A percentile compares a stretch with the other conserved stretches of the same genome.
Evolutionary conservation across 2,888 invertebrate genomes (phyloP).

Genomic region (Rhaphigaster nebulosa): DNA sequence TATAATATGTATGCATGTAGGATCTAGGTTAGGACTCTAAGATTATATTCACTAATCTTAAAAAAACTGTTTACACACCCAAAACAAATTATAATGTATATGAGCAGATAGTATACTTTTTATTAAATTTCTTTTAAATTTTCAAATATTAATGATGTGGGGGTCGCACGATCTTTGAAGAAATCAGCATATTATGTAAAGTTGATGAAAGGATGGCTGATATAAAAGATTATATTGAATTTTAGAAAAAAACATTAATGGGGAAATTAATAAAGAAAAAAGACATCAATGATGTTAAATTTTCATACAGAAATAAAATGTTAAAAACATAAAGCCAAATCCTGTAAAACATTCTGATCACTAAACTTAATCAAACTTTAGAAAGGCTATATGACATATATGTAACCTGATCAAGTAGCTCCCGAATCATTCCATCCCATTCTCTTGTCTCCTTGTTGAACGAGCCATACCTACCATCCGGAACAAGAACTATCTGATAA

Average conservation of each 20-base stretch:
- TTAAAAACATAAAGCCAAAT: neutral
- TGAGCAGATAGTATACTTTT: neutral
- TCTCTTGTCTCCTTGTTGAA: constrained; percentile 85
- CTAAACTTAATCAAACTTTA: neutral
- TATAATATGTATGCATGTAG: too few species aligned
- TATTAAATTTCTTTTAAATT: neutral
- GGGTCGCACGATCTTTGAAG: neutral
- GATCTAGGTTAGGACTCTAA: too few species aligned
- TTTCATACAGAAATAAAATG: neutral
- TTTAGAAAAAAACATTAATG: neutral
- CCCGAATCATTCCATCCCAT: constrained; percentile 93
- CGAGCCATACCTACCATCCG: constrained; percentile 88
- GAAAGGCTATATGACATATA: neutral
- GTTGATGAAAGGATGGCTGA: neutral
- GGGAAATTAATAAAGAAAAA: neutral
- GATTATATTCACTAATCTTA: neutral
- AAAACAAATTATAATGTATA: neutral
- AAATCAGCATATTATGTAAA: neutral
- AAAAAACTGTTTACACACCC: neutral
- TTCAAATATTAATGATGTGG: neutral
- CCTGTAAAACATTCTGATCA: neutral
- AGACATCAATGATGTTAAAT: neutral
- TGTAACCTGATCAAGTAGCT: constrained; percentile 81
- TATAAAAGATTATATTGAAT: neutral
- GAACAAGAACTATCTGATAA: constrained; percentile 87